Percentiles rank a stretch among this genome's conserved stretches.
Evolutionary conservation across 2,888 invertebrate genomes (phyloP).

Genomic region (Byasa hedistus): DNA sequence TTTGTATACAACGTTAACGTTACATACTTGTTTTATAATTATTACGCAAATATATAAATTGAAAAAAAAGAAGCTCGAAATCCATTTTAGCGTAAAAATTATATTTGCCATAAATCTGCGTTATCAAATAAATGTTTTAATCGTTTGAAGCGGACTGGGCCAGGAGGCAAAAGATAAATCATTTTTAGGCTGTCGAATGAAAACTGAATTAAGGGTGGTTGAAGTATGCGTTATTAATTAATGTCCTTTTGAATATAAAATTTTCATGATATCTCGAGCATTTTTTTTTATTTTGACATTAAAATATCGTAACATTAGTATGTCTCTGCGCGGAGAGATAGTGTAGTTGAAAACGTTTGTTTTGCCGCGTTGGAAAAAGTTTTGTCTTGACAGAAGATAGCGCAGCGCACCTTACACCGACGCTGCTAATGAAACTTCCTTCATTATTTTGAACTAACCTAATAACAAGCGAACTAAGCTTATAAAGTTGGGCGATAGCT

Average conservation of each 20-base stretch:
- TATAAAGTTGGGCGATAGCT: conserved; percentile 19
- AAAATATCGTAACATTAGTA: not conserved
- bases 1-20: too few relatives aligned
- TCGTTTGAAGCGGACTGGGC: conserved; percentile 11
- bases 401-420: conserved; percentile 3
- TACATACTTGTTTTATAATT: not conserved
- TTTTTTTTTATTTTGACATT: not conserved
- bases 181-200: conserved; percentile 24
- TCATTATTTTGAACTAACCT: conserved; percentile 38
- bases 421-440: conserved; percentile 35
- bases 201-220: conserved; percentile 26
- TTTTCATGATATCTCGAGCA: conserved; percentile 13
- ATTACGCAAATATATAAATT: not conserved
- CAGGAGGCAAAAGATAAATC: conserved; percentile 24
- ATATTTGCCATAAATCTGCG: conserved; percentile 10
- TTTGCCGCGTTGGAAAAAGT: conserved; percentile 8
- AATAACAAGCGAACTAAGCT: conserved; percentile 27
- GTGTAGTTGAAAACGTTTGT: conserved; percentile 1
- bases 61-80: not conserved
- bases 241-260: conserved; percentile 22
- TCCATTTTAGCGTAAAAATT: not conserved
- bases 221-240: conserved; percentile 25
- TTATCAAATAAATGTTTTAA: conserved; percentile 21
- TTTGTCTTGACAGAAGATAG: conserved; percentile 29
- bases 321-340: not conserved